Percentiles rank a stretch among this genome's conserved stretches.
phyloP scores from a whole-genome alignment of 2,797 vertebrate genomes.

The Premnoplex brunnescens region DNA sequence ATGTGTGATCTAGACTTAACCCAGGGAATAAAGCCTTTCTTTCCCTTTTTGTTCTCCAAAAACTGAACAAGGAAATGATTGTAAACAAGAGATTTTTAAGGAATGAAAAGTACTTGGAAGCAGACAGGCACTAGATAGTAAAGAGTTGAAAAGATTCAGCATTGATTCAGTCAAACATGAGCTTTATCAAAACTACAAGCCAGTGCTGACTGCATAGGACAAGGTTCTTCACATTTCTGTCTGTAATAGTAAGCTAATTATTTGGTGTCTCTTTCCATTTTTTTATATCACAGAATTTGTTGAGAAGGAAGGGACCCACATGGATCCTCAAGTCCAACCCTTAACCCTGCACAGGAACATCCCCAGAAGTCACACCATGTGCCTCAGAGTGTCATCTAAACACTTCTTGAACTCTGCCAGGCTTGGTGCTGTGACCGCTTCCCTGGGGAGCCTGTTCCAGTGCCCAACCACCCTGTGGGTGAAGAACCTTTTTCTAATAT shows the following conservation, averaged over 20 bases:
- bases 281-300: neutral
- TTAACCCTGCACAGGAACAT: neutral
- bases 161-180: neutral
- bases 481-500: neutral
- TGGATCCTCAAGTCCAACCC: neutral
- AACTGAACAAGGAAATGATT: neutral
- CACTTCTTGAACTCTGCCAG: neutral
- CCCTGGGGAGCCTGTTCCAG: neutral
- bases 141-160: neutral
- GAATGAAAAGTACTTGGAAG: neutral
- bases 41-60: neutral
- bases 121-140: neutral
- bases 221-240: neutral
- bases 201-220: neutral
- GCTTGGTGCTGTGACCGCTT: neutral
- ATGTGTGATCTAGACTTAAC: conserved; percentile 5
- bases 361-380: neutral
- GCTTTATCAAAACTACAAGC: conserved; percentile 2
- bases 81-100: conserved; percentile 23
- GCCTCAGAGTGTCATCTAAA: neutral
- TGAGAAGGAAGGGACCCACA: neutral
- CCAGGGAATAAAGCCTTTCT: neutral
- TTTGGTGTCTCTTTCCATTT: neutral
- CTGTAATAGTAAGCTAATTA: neutral
- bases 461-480: neutral